Evolutionary conservation across 2,113 vertebrate genomes (phyloP).

Genomic region (Ciconia stormi): DNA sequence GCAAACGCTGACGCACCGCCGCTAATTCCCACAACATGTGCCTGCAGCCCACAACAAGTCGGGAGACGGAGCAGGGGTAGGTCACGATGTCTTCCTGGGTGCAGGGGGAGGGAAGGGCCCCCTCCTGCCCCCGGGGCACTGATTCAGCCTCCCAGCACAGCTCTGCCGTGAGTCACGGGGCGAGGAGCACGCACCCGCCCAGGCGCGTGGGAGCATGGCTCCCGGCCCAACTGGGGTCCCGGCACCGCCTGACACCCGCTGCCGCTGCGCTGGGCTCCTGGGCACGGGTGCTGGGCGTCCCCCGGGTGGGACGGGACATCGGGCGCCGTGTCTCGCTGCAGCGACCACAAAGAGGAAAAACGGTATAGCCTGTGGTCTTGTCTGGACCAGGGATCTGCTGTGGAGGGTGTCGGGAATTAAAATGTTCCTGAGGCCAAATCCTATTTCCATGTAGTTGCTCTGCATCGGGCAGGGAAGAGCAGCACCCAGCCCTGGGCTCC

Average conservation of each 20-base stretch:
- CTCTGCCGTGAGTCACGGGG: background rate
- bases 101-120: background rate
- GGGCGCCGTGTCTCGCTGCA: fast-evolving
- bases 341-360: background rate
- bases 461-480: background rate
- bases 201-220: fast-evolving
- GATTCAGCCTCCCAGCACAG: background rate
- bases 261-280: background rate
- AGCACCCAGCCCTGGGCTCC: background rate
- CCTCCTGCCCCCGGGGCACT: background rate
- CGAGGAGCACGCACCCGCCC: background rate
- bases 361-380: fast-evolving
- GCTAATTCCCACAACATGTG: background rate
- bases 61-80: background rate
- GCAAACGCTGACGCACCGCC: background rate
- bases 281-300: background rate
- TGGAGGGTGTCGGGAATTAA: background rate
- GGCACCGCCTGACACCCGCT: background rate
- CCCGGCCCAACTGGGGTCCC: fast-evolving
- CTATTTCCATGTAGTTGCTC: background rate
- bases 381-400: background rate
- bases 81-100: background rate
- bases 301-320: fast-evolving
- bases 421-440: background rate
- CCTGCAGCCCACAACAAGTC: background rate